A percentile compares a stretch with the other conserved stretches of the same genome.
These are phyloP conservation scores for Chrysemys picta DNA, from an alignment of 2,113 vertebrate species.

Conservation along the genomic window DNA sequence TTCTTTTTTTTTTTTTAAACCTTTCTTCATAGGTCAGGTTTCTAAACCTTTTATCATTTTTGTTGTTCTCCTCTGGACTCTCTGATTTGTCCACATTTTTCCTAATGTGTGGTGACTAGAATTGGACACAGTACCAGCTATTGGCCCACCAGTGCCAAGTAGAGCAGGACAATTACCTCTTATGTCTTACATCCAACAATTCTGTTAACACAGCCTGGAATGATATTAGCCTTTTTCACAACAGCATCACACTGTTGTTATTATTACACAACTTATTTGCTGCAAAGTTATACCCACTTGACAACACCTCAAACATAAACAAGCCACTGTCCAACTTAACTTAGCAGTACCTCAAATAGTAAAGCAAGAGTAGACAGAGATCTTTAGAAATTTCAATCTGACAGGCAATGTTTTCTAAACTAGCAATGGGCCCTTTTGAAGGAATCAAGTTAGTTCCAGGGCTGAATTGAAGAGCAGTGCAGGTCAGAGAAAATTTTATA, in stretches of 20 bases:
- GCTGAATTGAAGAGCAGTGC: not conserved
- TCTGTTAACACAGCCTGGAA: not conserved
- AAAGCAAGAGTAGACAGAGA: not conserved
- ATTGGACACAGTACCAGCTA: not conserved
- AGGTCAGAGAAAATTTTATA: not conserved
- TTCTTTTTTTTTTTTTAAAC: not conserved
- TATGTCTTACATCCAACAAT: not conserved
- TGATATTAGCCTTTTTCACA: not conserved
- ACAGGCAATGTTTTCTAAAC: not conserved
- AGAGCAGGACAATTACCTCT: not conserved
- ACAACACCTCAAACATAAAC: not conserved
- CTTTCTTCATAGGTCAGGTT: not conserved
- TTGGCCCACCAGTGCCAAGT: not conserved
- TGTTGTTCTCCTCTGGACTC: no score
- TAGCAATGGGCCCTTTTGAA: not conserved
- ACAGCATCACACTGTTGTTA: not conserved
- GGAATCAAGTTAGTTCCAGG: rapidly evolving
- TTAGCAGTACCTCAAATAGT: not conserved
- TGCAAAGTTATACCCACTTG: not conserved
- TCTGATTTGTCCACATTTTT: no score
- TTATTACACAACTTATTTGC: not conserved
- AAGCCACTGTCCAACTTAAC: not conserved
- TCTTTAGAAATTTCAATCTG: not conserved
- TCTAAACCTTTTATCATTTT: not conserved
- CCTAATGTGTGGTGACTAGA: no score